A percentile compares a stretch with the other conserved stretches of the same genome.
Evolutionary conservation across 2,797 vertebrate species (phyloP).

Genomic region (Enteromius thamalakanensis): DNA sequence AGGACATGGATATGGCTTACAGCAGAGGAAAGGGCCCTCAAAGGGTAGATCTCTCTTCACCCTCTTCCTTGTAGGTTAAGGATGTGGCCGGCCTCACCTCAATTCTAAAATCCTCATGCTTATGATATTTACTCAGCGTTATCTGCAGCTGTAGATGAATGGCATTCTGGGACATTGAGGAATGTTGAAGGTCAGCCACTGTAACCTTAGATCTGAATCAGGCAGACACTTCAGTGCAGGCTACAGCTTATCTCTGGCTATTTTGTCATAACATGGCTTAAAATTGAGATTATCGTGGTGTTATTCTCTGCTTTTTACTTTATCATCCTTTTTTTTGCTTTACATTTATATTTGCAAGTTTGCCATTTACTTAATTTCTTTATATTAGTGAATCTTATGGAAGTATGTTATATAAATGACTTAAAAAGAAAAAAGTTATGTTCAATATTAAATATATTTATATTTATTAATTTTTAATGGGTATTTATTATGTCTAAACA

Average conservation of each 20-base stretch:
- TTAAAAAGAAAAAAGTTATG: neutral
- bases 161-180: conserved; percentile 82
- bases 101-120: conserved; percentile 86
- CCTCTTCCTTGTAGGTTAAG: conserved; percentile 62
- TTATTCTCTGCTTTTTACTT: neutral
- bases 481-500: neutral
- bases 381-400: neutral
- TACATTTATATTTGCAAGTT: neutral
- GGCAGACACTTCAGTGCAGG: conserved; percentile 72
- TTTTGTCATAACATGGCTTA: conserved; percentile 74
- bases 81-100: conserved; percentile 78
- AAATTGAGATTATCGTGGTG: conserved; percentile 46
- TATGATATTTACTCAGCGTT: conserved; percentile 87
- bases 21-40: neutral
- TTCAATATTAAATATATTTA: neutral
- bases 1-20: neutral
- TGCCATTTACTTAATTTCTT: neutral
- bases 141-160: conserved; percentile 88
- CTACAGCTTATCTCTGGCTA: conserved; percentile 71
- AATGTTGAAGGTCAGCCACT: conserved; percentile 80
- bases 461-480: neutral
- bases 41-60: conserved; percentile 38
- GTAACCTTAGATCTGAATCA: conserved; percentile 77
- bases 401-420: neutral
- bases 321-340: neutral